These are phyloP conservation scores for Drosophila maculinotata DNA, from an alignment of 2,888 invertebrate species.

Conservation along the genomic window DNA sequence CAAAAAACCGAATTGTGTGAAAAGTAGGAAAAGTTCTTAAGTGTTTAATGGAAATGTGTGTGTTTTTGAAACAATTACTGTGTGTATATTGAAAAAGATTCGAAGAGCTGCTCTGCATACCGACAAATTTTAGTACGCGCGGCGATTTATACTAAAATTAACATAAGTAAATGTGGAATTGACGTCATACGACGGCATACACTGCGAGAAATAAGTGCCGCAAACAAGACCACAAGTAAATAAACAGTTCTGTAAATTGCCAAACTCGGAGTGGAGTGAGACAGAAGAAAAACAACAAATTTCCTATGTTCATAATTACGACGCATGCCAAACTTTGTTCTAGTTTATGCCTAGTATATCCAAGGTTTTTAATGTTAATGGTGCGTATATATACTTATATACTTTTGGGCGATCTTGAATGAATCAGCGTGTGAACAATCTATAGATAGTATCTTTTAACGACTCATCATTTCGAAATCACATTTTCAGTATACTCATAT, in stretches of 20 bases:
- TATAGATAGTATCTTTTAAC: constrained; percentile 41
- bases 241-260: constrained; percentile 56
- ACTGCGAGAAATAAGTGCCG: constrained; percentile 59
- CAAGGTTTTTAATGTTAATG: constrained; percentile 82
- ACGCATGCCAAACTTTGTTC: constrained; percentile 57
- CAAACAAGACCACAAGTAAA: constrained; percentile 51
- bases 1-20: constrained; percentile 11
- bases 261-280: constrained; percentile 59
- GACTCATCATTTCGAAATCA: constrained; percentile 65
- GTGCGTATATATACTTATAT: constrained; percentile 67
- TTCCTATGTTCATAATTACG: constrained; percentile 51
- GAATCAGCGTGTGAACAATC: constrained; percentile 51
- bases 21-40: constrained; percentile 4
- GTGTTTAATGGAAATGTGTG: constrained; percentile 17
- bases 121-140: constrained; percentile 11
- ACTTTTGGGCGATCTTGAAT: constrained; percentile 53
- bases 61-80: constrained; percentile 33
- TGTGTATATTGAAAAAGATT: constrained; percentile 15
- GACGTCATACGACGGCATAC: constrained; percentile 72
- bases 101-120: constrained; percentile 9
- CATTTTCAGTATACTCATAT: background rate
- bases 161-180: constrained; percentile 48
- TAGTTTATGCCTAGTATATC: constrained; percentile 44
- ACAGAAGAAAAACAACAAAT: constrained; percentile 19
- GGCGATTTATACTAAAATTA: constrained; percentile 40